Percentiles rank a stretch among this genome's conserved stretches.
Evolutionary conservation across 2,888 invertebrate species (phyloP).

Genomic region (Caenorhabditis afra): DNA sequence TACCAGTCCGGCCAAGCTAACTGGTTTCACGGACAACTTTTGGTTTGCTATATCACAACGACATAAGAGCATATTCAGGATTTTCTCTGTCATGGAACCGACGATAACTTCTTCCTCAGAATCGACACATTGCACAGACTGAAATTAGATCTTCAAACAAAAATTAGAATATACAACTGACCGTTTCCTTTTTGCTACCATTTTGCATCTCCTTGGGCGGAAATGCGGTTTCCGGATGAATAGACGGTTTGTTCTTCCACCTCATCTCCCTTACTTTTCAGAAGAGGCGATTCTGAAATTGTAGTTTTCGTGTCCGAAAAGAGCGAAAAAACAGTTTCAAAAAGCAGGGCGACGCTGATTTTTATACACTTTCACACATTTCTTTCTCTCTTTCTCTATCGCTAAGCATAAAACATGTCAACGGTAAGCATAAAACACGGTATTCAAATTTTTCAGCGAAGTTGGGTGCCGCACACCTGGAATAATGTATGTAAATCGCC

Average conservation of each 20-base stretch:
- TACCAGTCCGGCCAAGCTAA: slow-evolving; percentile 67
- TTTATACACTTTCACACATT: background rate
- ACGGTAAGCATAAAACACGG: slow-evolving; percentile 38
- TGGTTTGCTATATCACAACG: slow-evolving; percentile 66
- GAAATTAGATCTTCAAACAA: background rate
- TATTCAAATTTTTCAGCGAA: slow-evolving; percentile 33
- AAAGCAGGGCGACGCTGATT: background rate
- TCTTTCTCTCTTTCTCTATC: too few relatives aligned
- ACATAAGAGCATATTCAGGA: slow-evolving; percentile 67
- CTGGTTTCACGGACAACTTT: slow-evolving; percentile 66
- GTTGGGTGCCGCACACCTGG: slow-evolving; percentile 25
- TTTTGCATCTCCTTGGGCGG: slow-evolving; percentile 22
- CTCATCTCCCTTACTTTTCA: slow-evolving; percentile 40
- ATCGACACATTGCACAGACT: slow-evolving; percentile 56
- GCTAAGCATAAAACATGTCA: slow-evolving; percentile 1
- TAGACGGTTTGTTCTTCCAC: slow-evolving; percentile 34
- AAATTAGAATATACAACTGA: background rate
- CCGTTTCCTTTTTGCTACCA: slow-evolving; percentile 41
- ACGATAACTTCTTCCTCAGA: slow-evolving; percentile 67
- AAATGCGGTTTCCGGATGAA: slow-evolving; percentile 30
- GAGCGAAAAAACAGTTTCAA: background rate
- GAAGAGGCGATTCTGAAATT: slow-evolving; percentile 47
- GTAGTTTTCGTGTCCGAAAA: background rate
- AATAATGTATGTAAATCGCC: slow-evolving; percentile 55
- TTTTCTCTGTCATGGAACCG: slow-evolving; percentile 63